A percentile compares a stretch with the other conserved stretches of the same genome.
These are phyloP conservation scores for Campoletis raptor DNA, from an alignment of 2,888 invertebrate genomes.

Conservation along the genomic window DNA sequence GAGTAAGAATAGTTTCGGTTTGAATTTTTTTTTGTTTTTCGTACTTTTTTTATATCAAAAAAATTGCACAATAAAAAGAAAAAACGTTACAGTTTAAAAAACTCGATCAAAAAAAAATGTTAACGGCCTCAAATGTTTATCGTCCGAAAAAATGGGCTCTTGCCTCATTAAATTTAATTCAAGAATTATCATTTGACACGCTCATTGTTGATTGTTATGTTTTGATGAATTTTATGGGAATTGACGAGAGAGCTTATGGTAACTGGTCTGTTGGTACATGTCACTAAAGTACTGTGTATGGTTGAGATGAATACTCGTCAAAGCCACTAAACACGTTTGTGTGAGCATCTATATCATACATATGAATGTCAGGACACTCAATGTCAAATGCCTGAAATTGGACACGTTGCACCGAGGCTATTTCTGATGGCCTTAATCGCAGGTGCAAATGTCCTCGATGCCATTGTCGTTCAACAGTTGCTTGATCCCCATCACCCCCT, in stretches of 20 bases:
- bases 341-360: constrained; percentile 5
- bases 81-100: no score
- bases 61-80: no score
- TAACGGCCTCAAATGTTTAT: background rate
- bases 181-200: background rate
- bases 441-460: constrained; percentile 57
- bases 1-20: no score
- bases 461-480: constrained; percentile 40
- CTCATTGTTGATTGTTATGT: background rate
- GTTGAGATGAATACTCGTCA: constrained; percentile 15
- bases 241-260: background rate
- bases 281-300: background rate
- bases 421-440: constrained; percentile 55
- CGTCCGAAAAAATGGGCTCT: no score
- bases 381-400: constrained; percentile 55
- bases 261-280: background rate
- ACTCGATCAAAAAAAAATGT: background rate
- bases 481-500: constrained; percentile 27
- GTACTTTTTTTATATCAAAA: no score
- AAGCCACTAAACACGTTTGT: constrained; percentile 29
- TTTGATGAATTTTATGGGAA: background rate
- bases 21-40: no score
- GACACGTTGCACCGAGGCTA: constrained; percentile 54
- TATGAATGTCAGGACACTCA: constrained; percentile 34
- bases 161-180: background rate